Percentiles rank a stretch among this genome's conserved stretches.
phyloP scores from a whole-genome alignment of 2,888 invertebrate genomes.

The Cosmia trapezina region DNA sequence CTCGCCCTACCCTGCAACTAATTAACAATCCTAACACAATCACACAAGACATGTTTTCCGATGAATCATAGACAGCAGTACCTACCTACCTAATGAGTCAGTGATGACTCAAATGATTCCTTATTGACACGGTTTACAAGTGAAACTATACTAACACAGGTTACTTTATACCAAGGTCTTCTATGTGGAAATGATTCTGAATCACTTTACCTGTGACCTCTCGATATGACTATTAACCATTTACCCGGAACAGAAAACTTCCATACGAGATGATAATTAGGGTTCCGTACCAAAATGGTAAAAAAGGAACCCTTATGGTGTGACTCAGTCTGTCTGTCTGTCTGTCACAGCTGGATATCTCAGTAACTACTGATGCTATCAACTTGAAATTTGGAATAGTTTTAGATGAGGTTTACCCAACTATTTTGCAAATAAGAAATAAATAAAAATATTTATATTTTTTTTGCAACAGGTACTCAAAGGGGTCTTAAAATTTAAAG shows the following conservation, averaged over 20 bases:
- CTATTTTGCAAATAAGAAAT: too few relatives aligned
- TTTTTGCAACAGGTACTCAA: too few relatives aligned
- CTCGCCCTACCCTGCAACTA: slow-evolving; percentile 38
- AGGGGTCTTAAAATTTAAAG: too few relatives aligned
- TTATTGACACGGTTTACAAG: slow-evolving; percentile 61
- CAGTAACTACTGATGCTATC: too few relatives aligned
- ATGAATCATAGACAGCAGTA: slow-evolving; percentile 64
- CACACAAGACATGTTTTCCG: slow-evolving; percentile 60
- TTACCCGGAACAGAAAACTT: slow-evolving; percentile 48
- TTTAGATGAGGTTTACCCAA: too few relatives aligned
- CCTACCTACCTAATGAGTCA: slow-evolving; percentile 69
- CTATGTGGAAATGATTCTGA: slow-evolving; percentile 69
- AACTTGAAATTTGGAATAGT: too few relatives aligned
- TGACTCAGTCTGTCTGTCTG: too few relatives aligned
- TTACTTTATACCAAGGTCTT: slow-evolving; percentile 50
- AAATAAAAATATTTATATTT: too few relatives aligned
- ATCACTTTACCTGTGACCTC: slow-evolving; percentile 55
- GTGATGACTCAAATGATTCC: slow-evolving; percentile 73
- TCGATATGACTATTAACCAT: slow-evolving; percentile 11
- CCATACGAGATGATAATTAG: slow-evolving; percentile 16
- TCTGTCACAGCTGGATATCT: too few relatives aligned
- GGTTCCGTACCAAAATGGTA: too few relatives aligned
- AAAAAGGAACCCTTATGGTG: too few relatives aligned
- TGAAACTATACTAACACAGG: slow-evolving; percentile 62
- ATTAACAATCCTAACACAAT: slow-evolving; percentile 57